phyloP scores from a whole-genome alignment of 2,113 vertebrate species.

The Xiphorhynchus elegans region DNA sequence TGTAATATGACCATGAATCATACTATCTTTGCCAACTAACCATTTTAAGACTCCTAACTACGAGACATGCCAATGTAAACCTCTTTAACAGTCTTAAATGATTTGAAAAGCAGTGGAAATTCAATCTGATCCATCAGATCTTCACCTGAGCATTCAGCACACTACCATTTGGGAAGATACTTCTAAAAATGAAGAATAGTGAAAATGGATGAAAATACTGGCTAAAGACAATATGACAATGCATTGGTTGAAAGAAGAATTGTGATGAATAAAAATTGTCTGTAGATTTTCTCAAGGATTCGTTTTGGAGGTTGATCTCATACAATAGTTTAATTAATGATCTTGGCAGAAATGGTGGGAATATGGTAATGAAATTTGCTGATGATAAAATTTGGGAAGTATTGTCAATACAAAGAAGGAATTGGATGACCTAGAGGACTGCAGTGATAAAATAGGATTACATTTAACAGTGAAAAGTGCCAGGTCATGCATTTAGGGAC shows the following conservation, averaged over 20 bases:
- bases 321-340: slow-evolving; percentile 6
- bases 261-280: background rate
- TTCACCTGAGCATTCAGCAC: background rate
- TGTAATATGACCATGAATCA: background rate
- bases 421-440: slow-evolving; percentile 18
- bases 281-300: background rate
- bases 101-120: background rate
- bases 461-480: slow-evolving; percentile 25
- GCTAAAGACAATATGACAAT: background rate
- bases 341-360: slow-evolving; percentile 23
- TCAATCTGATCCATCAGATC: background rate
- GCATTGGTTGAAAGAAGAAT: background rate
- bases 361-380: slow-evolving; percentile 17
- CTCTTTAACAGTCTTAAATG: background rate
- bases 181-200: background rate
- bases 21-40: background rate
- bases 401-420: slow-evolving; percentile 12
- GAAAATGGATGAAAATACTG: background rate
- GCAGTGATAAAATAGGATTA: background rate
- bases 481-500: background rate
- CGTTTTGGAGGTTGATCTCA: background rate
- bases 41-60: background rate
- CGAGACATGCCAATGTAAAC: background rate
- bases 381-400: slow-evolving; percentile 17
- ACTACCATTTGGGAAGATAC: background rate